Evolutionary conservation across 2,113 vertebrate genomes (phyloP).

Genomic region (Gasterosteus aculeatus): DNA sequence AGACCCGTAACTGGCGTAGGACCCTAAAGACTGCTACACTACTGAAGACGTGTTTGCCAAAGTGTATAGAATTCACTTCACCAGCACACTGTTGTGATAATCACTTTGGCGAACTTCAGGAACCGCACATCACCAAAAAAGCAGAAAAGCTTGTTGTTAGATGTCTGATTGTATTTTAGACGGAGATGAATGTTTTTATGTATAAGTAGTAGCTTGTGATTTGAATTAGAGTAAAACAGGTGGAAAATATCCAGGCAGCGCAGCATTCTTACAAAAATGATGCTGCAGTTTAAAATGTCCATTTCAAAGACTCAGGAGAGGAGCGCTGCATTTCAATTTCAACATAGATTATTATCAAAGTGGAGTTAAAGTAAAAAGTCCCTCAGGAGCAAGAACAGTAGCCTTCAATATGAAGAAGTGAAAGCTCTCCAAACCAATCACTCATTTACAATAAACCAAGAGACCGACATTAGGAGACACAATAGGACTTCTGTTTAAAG

Average conservation of each 20-base stretch:
- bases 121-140: constrained; percentile 63
- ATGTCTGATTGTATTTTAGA: constrained; percentile 33
- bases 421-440: neutral
- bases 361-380: constrained; percentile 5
- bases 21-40: constrained; percentile 1
- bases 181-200: neutral
- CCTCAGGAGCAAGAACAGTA: constrained; percentile 47
- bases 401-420: constrained; percentile 1
- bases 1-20: neutral
- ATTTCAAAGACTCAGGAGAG: constrained; percentile 47
- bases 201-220: neutral
- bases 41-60: constrained; percentile 34
- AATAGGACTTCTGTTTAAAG: constrained; percentile 13
- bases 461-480: constrained; percentile 5
- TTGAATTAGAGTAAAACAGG: neutral
- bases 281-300: constrained; percentile 1
- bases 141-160: constrained; percentile 19
- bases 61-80: constrained; percentile 26
- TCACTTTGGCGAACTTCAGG: constrained; percentile 30
- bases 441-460: neutral
- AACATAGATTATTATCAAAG: neutral
- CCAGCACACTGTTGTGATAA: neutral
- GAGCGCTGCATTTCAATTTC: constrained; percentile 19
- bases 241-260: neutral
- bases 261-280: constrained; percentile 4